A percentile compares a stretch with the other conserved stretches of the same genome.
phyloP scores from a whole-genome alignment of 53 echinoderm and acorn worm species.

The Pentamera pediparva region DNA sequence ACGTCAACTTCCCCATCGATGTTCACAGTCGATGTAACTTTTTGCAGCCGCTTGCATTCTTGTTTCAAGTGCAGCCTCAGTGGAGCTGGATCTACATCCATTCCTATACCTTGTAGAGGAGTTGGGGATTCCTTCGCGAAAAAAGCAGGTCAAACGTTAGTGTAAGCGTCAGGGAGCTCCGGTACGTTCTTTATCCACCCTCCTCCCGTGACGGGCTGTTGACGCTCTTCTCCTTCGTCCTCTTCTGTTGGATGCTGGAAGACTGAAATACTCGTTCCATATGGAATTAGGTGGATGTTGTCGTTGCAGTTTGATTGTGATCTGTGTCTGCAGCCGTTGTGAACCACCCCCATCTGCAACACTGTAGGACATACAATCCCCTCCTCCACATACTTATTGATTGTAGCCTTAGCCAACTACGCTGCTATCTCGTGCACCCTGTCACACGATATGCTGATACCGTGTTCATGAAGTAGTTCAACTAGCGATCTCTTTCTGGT shows the following conservation, averaged over 20 bases:
- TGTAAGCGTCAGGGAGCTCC: conserved; percentile 10
- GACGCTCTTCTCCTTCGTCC: conserved; percentile 10
- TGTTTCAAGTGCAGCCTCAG: background rate
- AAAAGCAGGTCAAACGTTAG: background rate
- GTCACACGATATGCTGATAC: background rate
- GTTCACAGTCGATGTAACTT: background rate
- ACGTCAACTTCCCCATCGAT: background rate
- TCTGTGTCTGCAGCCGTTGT: conserved; percentile 44
- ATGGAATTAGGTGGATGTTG: conserved; percentile 36
- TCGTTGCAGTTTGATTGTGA: conserved; percentile 40
- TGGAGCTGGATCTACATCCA: background rate
- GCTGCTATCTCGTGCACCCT: background rate
- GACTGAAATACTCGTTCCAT: conserved; percentile 45
- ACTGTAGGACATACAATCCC: conserved; percentile 24
- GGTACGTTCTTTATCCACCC: background rate
- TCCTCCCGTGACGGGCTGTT: background rate
- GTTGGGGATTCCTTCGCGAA: background rate
- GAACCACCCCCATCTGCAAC: conserved; percentile 21
- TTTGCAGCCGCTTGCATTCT: background rate
- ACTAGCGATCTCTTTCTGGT: conserved; percentile 26
- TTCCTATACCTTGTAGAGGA: background rate
- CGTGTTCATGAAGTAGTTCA: background rate
- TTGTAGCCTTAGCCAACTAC: background rate
- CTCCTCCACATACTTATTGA: background rate
- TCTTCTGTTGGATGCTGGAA: conserved; percentile 33